Percentiles rank a stretch among this genome's conserved stretches.
phyloP scores from a whole-genome alignment of 2,113 vertebrate genomes.

The Poecile atricapillus region DNA sequence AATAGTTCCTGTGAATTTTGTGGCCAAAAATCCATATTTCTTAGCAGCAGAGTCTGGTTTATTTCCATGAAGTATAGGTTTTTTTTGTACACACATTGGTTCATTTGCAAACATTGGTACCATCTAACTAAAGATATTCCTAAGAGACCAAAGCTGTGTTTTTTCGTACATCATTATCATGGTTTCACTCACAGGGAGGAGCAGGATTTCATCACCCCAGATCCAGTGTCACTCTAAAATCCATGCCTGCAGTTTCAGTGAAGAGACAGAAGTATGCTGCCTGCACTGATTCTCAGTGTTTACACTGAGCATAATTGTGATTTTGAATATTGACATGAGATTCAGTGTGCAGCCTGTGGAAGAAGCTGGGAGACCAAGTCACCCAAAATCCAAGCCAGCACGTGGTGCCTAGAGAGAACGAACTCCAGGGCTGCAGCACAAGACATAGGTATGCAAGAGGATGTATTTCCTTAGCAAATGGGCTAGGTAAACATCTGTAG shows the following conservation, averaged over 20 bases:
- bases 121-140: neutral
- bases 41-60: neutral
- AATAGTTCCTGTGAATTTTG: neutral
- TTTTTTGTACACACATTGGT: neutral
- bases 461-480: neutral
- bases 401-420: neutral
- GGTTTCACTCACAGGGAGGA: neutral
- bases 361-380: neutral
- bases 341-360: neutral
- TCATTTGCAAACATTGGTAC: neutral
- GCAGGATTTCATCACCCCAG: neutral
- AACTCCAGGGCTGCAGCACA: fast-evolving
- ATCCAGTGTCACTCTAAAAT: neutral
- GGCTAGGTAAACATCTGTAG: neutral
- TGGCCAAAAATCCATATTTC: neutral
- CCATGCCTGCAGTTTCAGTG: neutral
- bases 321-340: neutral
- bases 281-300: neutral
- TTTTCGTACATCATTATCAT: neutral
- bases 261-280: neutral
- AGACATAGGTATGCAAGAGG: neutral
- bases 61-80: neutral
- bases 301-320: neutral
- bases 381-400: neutral
- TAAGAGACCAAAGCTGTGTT: neutral